A percentile compares a stretch with the other conserved stretches of the same genome.
phyloP scores from a whole-genome alignment of 2,797 vertebrate genomes.

The Siniperca undulata region DNA sequence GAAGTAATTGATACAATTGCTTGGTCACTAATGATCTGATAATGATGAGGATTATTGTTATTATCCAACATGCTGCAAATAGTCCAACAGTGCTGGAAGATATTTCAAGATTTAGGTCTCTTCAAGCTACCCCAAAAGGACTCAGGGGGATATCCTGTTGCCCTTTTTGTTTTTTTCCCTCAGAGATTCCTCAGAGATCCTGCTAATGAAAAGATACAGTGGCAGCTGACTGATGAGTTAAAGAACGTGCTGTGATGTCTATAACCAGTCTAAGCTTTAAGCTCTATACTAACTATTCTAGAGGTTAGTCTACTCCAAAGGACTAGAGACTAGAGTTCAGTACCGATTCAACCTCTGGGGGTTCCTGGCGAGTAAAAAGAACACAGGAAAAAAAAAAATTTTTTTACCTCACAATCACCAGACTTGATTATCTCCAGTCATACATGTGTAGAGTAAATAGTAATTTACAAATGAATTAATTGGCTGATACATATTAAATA shows the following conservation, averaged over 20 bases:
- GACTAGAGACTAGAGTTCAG: conserved; percentile 55
- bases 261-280: conserved; percentile 42
- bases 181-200: background rate
- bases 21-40: conserved; percentile 9
- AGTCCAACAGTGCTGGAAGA: background rate
- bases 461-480: conserved; percentile 17
- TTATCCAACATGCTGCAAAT: conserved; percentile 11
- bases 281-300: conserved; percentile 53
- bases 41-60: background rate
- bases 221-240: conserved; percentile 5
- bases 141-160: background rate
- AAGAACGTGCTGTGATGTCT: background rate
- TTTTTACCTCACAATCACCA: conserved; percentile 19
- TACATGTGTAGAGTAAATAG: background rate
- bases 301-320: conserved; percentile 42
- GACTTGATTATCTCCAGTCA: conserved; percentile 12
- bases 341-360: conserved; percentile 84
- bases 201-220: conserved; percentile 11
- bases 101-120: background rate
- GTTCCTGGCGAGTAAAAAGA: conserved; percentile 78
- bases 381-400: conserved; percentile 63
- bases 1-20: too few species aligned
- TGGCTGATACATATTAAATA: conserved; percentile 15
- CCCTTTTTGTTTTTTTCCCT: background rate
- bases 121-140: background rate